A percentile compares a stretch with the other conserved stretches of the same genome.
These are phyloP conservation scores for Littorina saxatilis DNA, from an alignment of 1,140 invertebrate genomes.

Conservation along the genomic window DNA sequence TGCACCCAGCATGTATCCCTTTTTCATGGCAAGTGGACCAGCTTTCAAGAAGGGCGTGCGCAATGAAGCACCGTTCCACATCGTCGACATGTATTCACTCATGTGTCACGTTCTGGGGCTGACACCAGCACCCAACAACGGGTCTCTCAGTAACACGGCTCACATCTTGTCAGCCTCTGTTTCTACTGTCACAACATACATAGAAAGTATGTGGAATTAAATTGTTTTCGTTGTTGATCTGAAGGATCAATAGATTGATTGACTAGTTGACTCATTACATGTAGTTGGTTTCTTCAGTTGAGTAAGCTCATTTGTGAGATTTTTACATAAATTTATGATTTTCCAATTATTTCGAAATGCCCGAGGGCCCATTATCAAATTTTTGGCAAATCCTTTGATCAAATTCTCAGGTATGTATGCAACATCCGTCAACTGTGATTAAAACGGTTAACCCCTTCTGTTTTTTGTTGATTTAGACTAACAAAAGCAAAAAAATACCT, in stretches of 20 bases:
- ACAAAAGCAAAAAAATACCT: too few relatives aligned
- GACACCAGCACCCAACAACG: slow-evolving; percentile 68
- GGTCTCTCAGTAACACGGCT: slow-evolving; percentile 50
- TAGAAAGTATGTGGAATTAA: background rate
- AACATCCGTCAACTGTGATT: too few relatives aligned
- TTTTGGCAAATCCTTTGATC: too few relatives aligned
- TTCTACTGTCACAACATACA: background rate
- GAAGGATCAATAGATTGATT: background rate
- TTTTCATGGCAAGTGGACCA: slow-evolving; percentile 83
- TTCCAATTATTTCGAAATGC: too few relatives aligned
- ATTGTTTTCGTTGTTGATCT: background rate
- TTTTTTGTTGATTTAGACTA: too few relatives aligned
- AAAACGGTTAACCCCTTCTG: too few relatives aligned
- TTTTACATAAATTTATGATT: too few relatives aligned
- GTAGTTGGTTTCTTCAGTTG: background rate
- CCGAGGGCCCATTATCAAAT: too few relatives aligned
- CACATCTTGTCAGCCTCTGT: slow-evolving; percentile 34
- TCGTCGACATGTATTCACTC: slow-evolving; percentile 82
- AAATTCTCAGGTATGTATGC: too few relatives aligned
- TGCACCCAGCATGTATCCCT: slow-evolving; percentile 79
- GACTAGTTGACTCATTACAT: background rate
- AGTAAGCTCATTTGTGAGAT: too few relatives aligned
- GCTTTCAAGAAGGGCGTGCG: slow-evolving; percentile 78
- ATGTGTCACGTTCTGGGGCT: slow-evolving; percentile 80
- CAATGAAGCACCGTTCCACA: slow-evolving; percentile 78